Percentiles rank a stretch among this genome's conserved stretches.
Conservation (phyloP, 2,797 vertebrate genomes). For the Squalus acanthias region DNA sequence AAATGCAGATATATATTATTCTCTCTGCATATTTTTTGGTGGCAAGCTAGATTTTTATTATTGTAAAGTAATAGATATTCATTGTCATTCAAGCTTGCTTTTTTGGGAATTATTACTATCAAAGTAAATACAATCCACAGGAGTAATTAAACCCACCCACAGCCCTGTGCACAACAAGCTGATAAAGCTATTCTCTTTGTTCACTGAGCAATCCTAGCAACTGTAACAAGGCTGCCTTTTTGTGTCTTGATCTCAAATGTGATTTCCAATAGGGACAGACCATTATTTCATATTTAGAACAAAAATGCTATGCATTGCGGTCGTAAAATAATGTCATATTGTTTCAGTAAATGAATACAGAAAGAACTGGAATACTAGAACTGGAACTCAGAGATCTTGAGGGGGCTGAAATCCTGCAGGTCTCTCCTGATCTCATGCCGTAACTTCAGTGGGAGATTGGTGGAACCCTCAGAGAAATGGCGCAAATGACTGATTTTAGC, state of each 20-base stretch:
- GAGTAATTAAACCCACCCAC: not conserved
- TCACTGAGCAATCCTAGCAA: not conserved
- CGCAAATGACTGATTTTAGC: not conserved
- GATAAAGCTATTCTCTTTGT: not conserved
- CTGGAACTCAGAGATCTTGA: not conserved
- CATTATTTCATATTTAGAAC: conserved; percentile 22
- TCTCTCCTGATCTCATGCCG: not conserved
- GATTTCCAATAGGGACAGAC: not conserved
- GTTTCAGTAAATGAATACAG: not conserved
- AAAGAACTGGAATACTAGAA: not conserved
- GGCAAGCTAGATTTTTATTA: not conserved
- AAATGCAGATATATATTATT: not conserved
- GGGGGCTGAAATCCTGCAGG: not conserved
- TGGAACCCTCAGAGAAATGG: not conserved
- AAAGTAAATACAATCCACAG: conserved; percentile 13
- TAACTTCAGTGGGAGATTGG: not conserved
- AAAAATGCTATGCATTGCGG: not conserved
- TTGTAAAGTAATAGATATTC: conserved; percentile 1
- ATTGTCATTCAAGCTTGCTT: not conserved
- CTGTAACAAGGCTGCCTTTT: not conserved
- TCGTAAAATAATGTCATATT: not conserved
- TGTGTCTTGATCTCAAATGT: not conserved
- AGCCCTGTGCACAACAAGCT: not conserved
- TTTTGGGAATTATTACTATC: conserved; percentile 4
- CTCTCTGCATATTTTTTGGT: not conserved